Evolutionary conservation across 2,113 vertebrate species (phyloP), one percentile per base, ranked within the genome.

Genomic region (Sebastes schlegelii): DNA sequence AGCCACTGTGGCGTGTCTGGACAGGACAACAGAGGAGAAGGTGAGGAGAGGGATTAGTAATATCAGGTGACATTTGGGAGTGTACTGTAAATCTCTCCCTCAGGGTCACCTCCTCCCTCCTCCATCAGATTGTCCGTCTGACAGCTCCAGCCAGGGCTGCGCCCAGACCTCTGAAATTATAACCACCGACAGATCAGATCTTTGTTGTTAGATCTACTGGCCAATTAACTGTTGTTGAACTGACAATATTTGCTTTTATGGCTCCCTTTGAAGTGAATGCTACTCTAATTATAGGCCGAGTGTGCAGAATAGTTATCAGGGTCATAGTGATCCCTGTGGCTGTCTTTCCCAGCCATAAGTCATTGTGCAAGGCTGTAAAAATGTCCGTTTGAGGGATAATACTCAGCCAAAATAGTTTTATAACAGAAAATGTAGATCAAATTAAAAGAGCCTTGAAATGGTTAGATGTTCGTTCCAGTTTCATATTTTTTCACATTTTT

Each of bases 41-140:
- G 62, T 80, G 72, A 58, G 34, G 68, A 58, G 63, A 67, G 65
- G 54, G 82, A 66, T 54, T 64, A 65, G 75, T 70, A 71, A 83
- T 80, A 91, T 92, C 88, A 65, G 82, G 80, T 91, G 83, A 85
- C 79, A 60, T 77, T 83, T 73, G 77, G 77, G 87, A 91, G 83
- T 71, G 0, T 79, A 86, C 88, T 79, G 77, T 89, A 91, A 92
- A 90, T 91, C 80, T 88, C 81, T 86, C 84, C 87, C 87, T 66
- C 83, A 55, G 91, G 88, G 82, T 86, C 84, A 76, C 83, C 82
- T 74, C 87, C 79, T 63, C 89, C 86, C 65, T 67, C 60, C 51
- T 70, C 71, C 84, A 64, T 77, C 42, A 9, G 77, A 89, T 84
- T 90, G 85, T 87, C 82, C 80, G 21, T 79, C 51, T 84, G 76